Evolutionary conservation across 2,113 vertebrate genomes (phyloP).

Genomic region (Leptobrachium ailaonicum): DNA sequence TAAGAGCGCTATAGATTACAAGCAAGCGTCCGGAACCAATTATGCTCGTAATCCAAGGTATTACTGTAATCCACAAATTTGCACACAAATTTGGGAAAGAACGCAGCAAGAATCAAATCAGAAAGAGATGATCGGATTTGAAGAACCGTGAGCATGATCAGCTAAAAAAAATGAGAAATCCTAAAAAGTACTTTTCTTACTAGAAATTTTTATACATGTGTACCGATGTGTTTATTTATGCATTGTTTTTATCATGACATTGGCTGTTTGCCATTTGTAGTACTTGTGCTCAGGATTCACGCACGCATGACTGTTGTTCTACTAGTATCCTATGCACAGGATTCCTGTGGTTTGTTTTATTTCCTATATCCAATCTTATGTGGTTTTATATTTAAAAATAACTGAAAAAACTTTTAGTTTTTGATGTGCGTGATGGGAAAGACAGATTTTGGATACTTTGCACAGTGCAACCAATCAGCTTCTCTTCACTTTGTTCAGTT

Average conservation of each 20-base stretch:
- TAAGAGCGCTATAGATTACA: no score
- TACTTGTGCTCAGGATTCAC: neutral
- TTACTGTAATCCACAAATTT: no score
- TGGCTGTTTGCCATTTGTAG: neutral
- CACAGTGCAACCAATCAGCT: neutral
- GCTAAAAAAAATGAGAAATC: no score
- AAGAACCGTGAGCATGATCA: no score
- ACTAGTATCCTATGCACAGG: neutral
- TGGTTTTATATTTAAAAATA: no score
- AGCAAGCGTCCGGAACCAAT: no score
- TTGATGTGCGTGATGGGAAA: neutral
- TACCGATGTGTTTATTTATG: no score
- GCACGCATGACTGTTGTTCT: neutral
- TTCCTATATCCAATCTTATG: neutral
- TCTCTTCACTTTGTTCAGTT: no score
- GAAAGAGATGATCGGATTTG: neutral
- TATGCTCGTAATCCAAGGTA: no score
- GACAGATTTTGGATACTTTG: neutral
- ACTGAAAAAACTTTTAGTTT: neutral
- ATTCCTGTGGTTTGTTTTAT: neutral
- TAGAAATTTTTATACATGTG: neutral
- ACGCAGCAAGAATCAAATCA: no score
- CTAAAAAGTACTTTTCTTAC: neutral
- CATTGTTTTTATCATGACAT: slow-evolving; percentile 1
- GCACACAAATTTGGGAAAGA: no score